A percentile compares a stretch with the other conserved stretches of the same genome.
Evolutionary conservation across 2,888 invertebrate genomes (phyloP).

Genomic region (Sarcophaga variegata): DNA sequence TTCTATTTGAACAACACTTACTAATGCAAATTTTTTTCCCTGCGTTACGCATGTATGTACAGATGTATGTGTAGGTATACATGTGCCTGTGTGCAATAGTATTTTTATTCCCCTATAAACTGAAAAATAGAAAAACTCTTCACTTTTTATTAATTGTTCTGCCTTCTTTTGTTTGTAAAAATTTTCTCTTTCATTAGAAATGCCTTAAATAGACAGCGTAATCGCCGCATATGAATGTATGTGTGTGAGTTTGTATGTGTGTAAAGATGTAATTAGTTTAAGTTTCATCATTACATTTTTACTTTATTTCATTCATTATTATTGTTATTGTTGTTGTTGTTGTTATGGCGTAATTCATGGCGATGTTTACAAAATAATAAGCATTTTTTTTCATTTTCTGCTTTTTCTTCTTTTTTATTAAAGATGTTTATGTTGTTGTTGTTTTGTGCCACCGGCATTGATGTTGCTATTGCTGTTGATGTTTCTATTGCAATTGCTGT

Average conservation of each 20-base stretch:
- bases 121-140: too few relatives aligned
- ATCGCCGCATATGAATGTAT: too few relatives aligned
- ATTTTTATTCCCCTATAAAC: too few relatives aligned
- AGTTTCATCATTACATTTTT: neutral
- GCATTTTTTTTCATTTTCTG: neutral
- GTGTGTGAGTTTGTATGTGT: neutral
- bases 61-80: neutral
- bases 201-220: conserved; percentile 19
- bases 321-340: neutral
- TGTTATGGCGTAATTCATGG: neutral
- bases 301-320: neutral
- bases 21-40: neutral
- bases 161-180: neutral
- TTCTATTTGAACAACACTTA: too few relatives aligned
- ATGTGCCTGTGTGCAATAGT: too few relatives aligned
- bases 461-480: too few relatives aligned
- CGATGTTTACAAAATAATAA: neutral
- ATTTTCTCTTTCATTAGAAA: conserved; percentile 64
- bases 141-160: neutral
- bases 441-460: neutral
- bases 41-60: neutral
- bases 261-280: neutral
- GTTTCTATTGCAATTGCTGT: neutral
- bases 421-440: neutral
- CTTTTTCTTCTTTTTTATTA: too few relatives aligned